Conservation (phyloP, 1,140 invertebrate species). For the Drosophila mojavensis region DNA sequence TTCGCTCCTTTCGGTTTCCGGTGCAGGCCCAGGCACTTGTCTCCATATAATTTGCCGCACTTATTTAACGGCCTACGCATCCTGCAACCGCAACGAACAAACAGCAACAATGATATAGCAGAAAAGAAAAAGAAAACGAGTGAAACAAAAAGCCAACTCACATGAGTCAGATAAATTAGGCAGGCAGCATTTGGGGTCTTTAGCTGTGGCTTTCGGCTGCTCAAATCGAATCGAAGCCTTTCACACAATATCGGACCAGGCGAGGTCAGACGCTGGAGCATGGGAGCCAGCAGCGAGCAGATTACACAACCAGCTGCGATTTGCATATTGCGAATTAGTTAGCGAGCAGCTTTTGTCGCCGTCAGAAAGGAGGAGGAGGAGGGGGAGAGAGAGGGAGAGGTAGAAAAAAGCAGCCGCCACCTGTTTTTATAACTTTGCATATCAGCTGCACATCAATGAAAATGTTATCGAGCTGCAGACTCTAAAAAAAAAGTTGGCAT, state of each 20-base stretch:
- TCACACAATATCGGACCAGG: constrained; percentile 42
- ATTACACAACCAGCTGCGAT: constrained; percentile 68
- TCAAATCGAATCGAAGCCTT: constrained; percentile 30
- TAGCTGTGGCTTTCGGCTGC: background rate
- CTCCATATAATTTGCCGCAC: constrained; percentile 79
- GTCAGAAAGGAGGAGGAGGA: background rate
- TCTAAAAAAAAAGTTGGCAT: background rate
- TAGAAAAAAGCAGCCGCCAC: constrained; percentile 26
- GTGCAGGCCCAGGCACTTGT: constrained; percentile 60
- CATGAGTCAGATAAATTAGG: constrained; percentile 64
- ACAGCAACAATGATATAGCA: constrained; percentile 14
- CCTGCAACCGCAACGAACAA: constrained; percentile 11
- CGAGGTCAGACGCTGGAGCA: constrained; percentile 67
- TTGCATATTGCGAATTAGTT: constrained; percentile 75
- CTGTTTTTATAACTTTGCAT: constrained; percentile 41
- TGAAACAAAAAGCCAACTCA: constrained; percentile 15
- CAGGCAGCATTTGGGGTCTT: constrained; percentile 30
- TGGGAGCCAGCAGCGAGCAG: constrained; percentile 60
- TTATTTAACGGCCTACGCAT: constrained; percentile 76
- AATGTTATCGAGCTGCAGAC: constrained; percentile 38
- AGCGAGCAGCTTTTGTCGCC: constrained; percentile 25
- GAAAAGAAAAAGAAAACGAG: background rate
- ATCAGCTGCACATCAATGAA: constrained; percentile 50
- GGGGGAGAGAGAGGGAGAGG: background rate
- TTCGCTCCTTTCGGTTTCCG: constrained; percentile 61